Evolutionary conservation across 1,140 invertebrate genomes (phyloP), one percentile per base, ranked within the genome.

Genomic region (Galendromus occidentalis): DNA sequence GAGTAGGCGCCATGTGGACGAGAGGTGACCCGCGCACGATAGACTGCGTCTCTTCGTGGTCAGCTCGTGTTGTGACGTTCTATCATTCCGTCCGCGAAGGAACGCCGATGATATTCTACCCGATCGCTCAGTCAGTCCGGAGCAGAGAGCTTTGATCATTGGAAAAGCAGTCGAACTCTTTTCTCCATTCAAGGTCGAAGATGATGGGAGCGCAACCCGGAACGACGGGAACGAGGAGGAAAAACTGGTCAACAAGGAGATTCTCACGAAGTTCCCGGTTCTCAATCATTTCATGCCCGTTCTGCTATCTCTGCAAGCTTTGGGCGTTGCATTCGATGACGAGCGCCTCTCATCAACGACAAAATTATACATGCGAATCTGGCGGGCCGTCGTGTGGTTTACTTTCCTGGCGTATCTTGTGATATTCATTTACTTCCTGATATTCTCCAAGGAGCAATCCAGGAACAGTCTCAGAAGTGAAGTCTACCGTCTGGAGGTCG

Each of bases 261-360:
- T 59, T 59, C 22, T 59, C n/a, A 1, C 14, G 33, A 25, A 59
- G 25, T 59, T 59, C 33, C 51, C 51, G n/a, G 14, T 59, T 14
- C 51, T 59, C 22, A 59, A 59, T 9, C 51, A 59, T 59, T 59
- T 59, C 9, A 59, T 59, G 51, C 51, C 51, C 1, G 51, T 59
- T 17, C 9, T 59, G 51, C 22, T 59, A 22, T 59, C 51, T 1
- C 22, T 59, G 33, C 51, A 59, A 33, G n/a, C 1, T 4, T 2
- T 59, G 17, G 51, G 51, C 17, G 51, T 59, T 17, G 51, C 51
- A 59, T 22, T 14, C n/a, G 14, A 14, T 14, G 51, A 59, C 9
- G 51, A 17, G 17, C 25, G 14, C 4, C 17, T 59, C 1, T 59
- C 51, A 4, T 33, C 25, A 17, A 59, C 17, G 17, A 59, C 51